Conservation (phyloP, 2,797 vertebrate species). For the Hephaestus fuliginosus region DNA sequence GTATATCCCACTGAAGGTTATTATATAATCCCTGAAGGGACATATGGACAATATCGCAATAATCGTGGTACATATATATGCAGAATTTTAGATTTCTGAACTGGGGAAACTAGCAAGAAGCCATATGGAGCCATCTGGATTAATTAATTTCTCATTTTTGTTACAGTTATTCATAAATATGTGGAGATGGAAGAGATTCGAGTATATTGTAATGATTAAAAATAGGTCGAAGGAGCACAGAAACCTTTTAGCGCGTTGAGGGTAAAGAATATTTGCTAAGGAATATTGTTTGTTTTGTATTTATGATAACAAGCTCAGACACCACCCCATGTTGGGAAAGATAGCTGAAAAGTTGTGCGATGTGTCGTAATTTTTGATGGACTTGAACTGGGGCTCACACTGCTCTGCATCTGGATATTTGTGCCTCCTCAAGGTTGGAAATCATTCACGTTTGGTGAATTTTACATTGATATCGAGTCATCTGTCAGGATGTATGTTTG, state of each 20-base stretch:
- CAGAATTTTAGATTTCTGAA: neutral
- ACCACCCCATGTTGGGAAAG: neutral
- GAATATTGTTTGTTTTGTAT: neutral
- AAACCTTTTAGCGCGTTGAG: neutral
- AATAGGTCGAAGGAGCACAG: neutral
- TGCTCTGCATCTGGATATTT: no score
- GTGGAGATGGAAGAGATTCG: neutral
- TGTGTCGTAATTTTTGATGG: no score
- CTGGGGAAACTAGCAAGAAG: no score
- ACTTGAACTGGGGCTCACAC: no score
- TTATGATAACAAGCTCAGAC: neutral
- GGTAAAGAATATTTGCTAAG: neutral
- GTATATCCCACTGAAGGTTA: neutral
- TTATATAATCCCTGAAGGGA: no score
- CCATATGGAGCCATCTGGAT: no score
- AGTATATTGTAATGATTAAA: neutral
- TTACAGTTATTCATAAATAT: neutral
- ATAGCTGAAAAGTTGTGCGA: neutral
- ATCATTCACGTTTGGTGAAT: no score
- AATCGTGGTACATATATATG: neutral
- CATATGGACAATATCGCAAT: neutral
- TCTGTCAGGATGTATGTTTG: neutral
- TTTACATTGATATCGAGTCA: neutral
- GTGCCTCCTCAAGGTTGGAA: no score
- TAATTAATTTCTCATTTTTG: no score